phyloP scores from a whole-genome alignment of 2,888 invertebrate genomes.

The Oxycera nigricornis region DNA sequence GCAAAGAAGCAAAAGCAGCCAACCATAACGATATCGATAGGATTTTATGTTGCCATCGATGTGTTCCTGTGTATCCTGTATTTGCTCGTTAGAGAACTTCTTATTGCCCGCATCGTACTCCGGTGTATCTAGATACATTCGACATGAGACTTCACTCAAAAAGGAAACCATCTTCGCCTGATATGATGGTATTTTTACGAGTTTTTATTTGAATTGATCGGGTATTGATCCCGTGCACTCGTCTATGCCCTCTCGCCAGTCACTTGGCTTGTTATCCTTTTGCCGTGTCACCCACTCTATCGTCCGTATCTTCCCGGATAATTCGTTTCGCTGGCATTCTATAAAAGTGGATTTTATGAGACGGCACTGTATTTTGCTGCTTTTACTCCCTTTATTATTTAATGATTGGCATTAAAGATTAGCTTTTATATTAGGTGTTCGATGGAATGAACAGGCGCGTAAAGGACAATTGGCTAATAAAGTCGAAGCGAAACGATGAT shows the following conservation, averaged over 20 bases:
- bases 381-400: constrained; percentile 31
- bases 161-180: constrained; percentile 6
- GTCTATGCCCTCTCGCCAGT: neutral
- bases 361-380: neutral
- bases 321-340: neutral
- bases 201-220: constrained; percentile 37
- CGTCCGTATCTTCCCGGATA: neutral
- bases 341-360: constrained; percentile 9
- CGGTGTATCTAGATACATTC: neutral
- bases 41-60: constrained; percentile 14
- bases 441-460: neutral
- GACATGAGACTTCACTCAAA: constrained; percentile 11
- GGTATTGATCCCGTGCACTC: constrained; percentile 18
- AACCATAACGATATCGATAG: neutral
- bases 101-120: constrained; percentile 32
- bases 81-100: constrained; percentile 30
- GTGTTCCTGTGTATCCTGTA: neutral
- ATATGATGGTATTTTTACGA: constrained; percentile 36
- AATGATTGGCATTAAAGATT: constrained; percentile 37
- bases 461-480: constrained; percentile 27
- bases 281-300: neutral
- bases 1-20: neutral
- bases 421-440: constrained; percentile 24
- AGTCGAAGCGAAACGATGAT: neutral
- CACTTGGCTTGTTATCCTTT: neutral